Conservation (phyloP, 2,888 invertebrate species). For the Sepiola atlantica region DNA sequence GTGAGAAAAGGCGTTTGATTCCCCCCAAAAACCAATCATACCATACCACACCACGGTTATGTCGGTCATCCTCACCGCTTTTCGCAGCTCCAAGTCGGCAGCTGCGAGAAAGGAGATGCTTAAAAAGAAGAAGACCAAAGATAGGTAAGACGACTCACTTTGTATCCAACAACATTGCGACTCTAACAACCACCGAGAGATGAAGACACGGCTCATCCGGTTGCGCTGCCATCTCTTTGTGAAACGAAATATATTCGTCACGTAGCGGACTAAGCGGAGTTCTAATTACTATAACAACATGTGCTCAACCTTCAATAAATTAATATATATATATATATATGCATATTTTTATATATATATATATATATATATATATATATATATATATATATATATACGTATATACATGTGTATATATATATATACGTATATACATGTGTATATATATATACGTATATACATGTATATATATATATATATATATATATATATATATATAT, state of each 20-base stretch:
- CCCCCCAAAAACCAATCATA: constrained; percentile 43
- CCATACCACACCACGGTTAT: constrained; percentile 44
- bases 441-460: no score
- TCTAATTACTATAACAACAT: background rate
- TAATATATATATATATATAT: background rate
- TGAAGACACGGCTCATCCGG: background rate
- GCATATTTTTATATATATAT: no score
- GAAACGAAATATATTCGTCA: background rate
- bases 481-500: no score
- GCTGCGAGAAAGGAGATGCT: background rate
- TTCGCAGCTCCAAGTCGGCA: constrained; percentile 39
- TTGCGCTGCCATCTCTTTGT: background rate
- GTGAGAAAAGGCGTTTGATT: background rate
- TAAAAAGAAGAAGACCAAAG: constrained; percentile 42
- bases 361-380: no score
- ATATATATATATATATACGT: no score
- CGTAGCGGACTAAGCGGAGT: background rate
- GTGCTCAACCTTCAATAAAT: background rate
- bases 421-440: no score
- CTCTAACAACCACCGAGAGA: background rate
- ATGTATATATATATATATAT: no score
- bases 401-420: no score
- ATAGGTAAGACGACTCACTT: background rate
- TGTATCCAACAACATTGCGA: background rate
- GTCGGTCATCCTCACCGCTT: constrained; percentile 43